Conservation (phyloP, 2,797 vertebrate species). For the Meriones psammophilus region DNA sequence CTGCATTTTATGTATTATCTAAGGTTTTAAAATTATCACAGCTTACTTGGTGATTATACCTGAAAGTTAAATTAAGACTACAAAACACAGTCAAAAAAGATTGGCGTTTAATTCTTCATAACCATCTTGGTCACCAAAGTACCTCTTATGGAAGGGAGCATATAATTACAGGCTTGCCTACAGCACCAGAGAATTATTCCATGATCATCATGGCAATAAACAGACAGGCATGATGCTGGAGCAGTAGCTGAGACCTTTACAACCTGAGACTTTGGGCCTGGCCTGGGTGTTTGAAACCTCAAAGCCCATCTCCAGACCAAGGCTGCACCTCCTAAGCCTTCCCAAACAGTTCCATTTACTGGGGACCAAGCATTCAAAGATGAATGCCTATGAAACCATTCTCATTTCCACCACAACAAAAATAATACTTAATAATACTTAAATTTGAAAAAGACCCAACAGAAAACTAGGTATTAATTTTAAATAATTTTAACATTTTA, state of each 20-base stretch:
- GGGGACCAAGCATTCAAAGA: not conserved
- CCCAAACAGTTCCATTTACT: not conserved
- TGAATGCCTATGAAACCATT: not conserved
- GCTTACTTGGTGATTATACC: not conserved
- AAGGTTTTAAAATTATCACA: conserved; percentile 27
- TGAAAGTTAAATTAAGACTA: conserved; percentile 54
- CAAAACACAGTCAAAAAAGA: conserved; percentile 20
- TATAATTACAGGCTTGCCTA: not conserved
- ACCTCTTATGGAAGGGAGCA: not conserved
- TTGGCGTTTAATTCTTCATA: conserved; percentile 33
- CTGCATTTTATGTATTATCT: conserved; percentile 1
- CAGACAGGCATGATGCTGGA: not conserved
- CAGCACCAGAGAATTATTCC: no score
- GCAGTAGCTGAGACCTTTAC: not conserved
- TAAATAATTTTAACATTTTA: conserved; percentile 17
- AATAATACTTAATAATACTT: not conserved
- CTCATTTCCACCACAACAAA: not conserved
- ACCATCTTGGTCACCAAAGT: not conserved
- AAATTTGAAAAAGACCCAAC: conserved; percentile 4
- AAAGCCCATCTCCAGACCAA: not conserved
- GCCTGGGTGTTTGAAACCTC: not conserved
- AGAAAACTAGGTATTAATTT: conserved; percentile 29
- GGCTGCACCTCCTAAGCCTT: not conserved
- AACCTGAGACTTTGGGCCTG: not conserved
- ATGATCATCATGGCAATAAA: not conserved